Conservation (phyloP, 2,797 vertebrate genomes). For the Enteromius mattozi region DNA sequence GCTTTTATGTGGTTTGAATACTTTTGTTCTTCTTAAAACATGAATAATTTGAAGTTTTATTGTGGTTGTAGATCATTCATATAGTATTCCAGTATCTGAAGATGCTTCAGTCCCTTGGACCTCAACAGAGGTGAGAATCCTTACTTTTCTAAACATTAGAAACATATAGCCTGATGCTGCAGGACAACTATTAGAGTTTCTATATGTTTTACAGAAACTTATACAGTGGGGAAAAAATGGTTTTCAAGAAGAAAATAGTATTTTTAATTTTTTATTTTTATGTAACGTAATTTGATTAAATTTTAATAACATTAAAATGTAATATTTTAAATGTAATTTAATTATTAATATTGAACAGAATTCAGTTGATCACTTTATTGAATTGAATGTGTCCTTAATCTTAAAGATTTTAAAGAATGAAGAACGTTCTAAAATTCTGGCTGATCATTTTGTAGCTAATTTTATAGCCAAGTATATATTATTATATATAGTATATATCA, state of each 20-base stretch:
- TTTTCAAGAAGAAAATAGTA: not conserved
- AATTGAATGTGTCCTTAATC: not conserved
- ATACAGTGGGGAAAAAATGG: not conserved
- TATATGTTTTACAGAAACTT: not conserved
- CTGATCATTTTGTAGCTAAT: not conserved
- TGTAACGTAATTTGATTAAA: not conserved
- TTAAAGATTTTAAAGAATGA: not conserved
- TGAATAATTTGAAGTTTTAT: conserved; percentile 9
- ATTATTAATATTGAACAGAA: not conserved
- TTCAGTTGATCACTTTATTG: not conserved
- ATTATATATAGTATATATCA: not conserved
- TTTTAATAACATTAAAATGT: not conserved
- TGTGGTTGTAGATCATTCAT: conserved; percentile 84
- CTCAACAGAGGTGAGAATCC: conserved; percentile 86
- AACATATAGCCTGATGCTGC: not conserved
- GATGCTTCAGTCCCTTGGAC: conserved; percentile 91
- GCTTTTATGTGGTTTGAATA: not conserved
- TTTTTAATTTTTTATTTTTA: not conserved
- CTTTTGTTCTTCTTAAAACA: not conserved
- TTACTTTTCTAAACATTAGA: not conserved
- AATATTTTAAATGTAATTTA: too few relatives aligned
- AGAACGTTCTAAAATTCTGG: not conserved
- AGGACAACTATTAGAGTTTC: not conserved
- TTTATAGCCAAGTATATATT: not conserved
- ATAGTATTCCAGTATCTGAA: conserved; percentile 96